phyloP scores from a whole-genome alignment of 2,797 vertebrate genomes.

The Iguana delicatissima region DNA sequence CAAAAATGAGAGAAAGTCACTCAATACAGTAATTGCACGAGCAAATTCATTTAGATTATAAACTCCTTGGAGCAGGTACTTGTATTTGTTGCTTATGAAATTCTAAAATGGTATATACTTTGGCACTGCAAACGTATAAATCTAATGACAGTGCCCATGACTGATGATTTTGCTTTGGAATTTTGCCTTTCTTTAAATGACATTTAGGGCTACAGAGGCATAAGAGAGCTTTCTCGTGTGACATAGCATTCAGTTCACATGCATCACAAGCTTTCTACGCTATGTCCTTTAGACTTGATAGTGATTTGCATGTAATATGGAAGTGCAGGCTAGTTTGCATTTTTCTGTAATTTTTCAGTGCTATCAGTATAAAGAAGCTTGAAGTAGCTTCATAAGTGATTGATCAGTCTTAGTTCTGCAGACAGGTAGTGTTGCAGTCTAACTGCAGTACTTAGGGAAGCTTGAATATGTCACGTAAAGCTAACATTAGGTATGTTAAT shows the following conservation, averaged over 20 bases:
- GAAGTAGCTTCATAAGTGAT: conserved; percentile 30
- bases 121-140: neutral
- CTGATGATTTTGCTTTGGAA: neutral
- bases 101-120: neutral
- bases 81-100: neutral
- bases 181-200: neutral
- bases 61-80: neutral
- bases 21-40: neutral
- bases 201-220: neutral
- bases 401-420: conserved; percentile 48
- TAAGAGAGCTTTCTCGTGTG: neutral
- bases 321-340: neutral
- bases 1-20: neutral
- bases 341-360: neutral
- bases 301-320: neutral
- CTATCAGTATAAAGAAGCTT: neutral
- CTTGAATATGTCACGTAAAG: conserved; percentile 12
- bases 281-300: neutral
- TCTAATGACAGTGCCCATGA: too few species aligned
- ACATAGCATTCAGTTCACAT: neutral
- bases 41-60: neutral
- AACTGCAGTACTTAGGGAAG: conserved; percentile 39
- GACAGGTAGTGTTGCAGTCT: conserved; percentile 46
- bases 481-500: neutral
- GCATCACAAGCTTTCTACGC: neutral